Evolutionary conservation across 2,797 vertebrate genomes (phyloP).

Genomic region (Danio choprae): DNA sequence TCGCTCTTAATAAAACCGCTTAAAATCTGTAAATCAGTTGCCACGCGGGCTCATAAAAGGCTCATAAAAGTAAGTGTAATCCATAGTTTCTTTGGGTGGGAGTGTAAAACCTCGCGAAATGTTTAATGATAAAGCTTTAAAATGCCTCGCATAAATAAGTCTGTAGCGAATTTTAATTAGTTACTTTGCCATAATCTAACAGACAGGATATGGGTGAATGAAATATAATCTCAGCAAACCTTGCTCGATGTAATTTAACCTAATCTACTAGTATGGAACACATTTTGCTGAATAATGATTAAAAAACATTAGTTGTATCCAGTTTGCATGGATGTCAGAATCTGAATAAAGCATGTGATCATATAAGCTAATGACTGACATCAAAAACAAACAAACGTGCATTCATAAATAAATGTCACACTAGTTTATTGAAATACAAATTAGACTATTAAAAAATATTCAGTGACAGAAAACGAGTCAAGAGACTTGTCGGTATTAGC

Average conservation of each 20-base stretch:
- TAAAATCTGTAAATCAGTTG: slow-evolving; percentile 25
- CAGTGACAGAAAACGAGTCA: neutral
- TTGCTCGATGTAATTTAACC: neutral
- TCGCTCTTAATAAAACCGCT: slow-evolving; percentile 42
- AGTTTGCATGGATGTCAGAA: neutral
- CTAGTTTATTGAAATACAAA: neutral
- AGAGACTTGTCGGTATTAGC: too few relatives aligned
- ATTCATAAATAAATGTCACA: neutral
- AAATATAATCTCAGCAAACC: slow-evolving; percentile 33
- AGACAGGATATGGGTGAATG: neutral
- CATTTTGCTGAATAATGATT: neutral
- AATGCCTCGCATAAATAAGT: neutral
- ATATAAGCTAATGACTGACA: neutral
- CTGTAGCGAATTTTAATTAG: slow-evolving; percentile 16
- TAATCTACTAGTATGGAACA: slow-evolving; percentile 15
- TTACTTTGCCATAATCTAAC: slow-evolving; percentile 29
- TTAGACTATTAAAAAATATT: neutral
- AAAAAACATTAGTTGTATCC: neutral
- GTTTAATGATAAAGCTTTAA: slow-evolving; percentile 2
- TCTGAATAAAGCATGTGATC: slow-evolving; percentile 1
- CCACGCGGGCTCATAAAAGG: neutral
- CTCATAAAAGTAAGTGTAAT: slow-evolving; percentile 14
- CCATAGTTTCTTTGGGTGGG: neutral
- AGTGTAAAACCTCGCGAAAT: neutral
- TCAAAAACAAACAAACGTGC: neutral